Evolutionary conservation across 2,797 vertebrate genomes (phyloP), one percentile per base, ranked within the genome.

Genomic region (Perodicticus potto): DNA sequence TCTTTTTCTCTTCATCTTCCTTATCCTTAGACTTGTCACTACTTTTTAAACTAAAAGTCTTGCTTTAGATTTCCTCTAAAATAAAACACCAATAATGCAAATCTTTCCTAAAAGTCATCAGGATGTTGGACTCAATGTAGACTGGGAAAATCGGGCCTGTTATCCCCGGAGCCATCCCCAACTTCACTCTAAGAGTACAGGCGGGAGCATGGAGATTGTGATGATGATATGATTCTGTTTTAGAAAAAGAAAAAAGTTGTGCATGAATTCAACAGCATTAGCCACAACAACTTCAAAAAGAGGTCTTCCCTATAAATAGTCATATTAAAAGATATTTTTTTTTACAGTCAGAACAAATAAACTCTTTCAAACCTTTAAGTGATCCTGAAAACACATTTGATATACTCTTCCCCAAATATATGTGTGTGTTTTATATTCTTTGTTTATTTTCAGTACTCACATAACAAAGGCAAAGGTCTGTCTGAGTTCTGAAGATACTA

Each of bases 391-490:
- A 92, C 37, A 34, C 65, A 74, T 65, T 89, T 93, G 49, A 59
- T 45, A 78, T 65, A 59, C 34, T 34, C 34, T 70, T 70, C 43
- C 83, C 32, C 70, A 65, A 96, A 78, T 74, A 49, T 34, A 32
- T 9, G 27, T 85, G 23, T n/a, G 32, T 57, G 29, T 91, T 93
- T 84, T 78, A 20, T 81, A 14, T 85, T 89, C 25, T 87, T 77
- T 65, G 78, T 90, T 95, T 94, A 70, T 97, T 69, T 95, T 93
- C 57, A 93, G 27, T 92, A 74, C 17, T 87, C 61, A 73, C n/a
- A 83, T 80, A 92, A 63, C 43, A 91, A 93, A 96, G 70, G 65
- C 40, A 94, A 95, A 94, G n/a, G 25, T 65, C 95, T 94, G 74
- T 93, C 73, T 83, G 72, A 59, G 40, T 96, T 97, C 87, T 84